Evolutionary conservation across 2,113 vertebrate genomes (phyloP).

Genomic region (Calonectris borealis): DNA sequence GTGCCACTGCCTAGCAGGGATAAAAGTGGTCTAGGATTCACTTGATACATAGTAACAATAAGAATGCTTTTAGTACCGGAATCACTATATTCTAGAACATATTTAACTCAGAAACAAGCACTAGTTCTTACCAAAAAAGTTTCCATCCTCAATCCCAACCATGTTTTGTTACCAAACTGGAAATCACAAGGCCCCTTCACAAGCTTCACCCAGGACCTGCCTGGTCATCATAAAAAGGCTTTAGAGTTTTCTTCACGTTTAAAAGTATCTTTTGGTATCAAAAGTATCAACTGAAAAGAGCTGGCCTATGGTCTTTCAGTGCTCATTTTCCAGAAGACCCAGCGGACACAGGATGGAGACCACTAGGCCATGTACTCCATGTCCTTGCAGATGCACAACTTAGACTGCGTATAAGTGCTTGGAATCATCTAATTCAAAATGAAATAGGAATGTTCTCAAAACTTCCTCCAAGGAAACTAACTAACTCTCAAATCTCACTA

Average conservation of each 20-base stretch:
- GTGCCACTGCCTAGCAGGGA: rapidly evolving
- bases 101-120: not conserved
- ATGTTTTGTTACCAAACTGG: not conserved
- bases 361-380: not conserved
- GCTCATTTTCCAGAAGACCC: not conserved
- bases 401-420: not conserved
- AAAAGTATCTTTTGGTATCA: not conserved
- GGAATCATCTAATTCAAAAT: not conserved
- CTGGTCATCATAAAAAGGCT: not conserved
- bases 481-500: not conserved
- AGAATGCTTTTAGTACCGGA: not conserved
- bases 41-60: not conserved
- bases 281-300: not conserved
- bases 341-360: not conserved
- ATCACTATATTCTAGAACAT: not conserved
- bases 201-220: not conserved
- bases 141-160: not conserved
- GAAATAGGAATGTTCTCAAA: not conserved
- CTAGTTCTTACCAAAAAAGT: not conserved
- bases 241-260: not conserved
- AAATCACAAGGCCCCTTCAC: not conserved
- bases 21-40: not conserved
- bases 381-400: not conserved
- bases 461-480: not conserved
- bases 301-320: not conserved